phyloP scores from a whole-genome alignment of 2,113 vertebrate genomes.

The Anarhynchus alexandrinus region DNA sequence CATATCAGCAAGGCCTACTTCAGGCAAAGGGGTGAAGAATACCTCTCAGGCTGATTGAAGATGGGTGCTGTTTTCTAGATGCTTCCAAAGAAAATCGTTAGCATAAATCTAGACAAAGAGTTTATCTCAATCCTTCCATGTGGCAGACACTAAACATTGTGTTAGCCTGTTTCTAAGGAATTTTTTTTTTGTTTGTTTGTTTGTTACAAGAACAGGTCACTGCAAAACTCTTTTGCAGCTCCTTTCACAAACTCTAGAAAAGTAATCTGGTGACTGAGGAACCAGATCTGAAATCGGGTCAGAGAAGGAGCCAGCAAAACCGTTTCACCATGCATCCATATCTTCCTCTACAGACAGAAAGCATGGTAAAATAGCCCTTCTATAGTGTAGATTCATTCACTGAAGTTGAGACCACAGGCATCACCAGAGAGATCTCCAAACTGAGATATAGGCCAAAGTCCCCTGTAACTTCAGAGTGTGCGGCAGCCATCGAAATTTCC shows the following conservation, averaged over 20 bases:
- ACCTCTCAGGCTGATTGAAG: not conserved
- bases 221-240: not conserved
- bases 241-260: not conserved
- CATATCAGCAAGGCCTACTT: not conserved
- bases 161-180: not conserved
- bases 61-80: not conserved
- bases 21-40: not conserved
- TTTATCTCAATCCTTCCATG: not conserved
- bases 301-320: not conserved
- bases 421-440: not conserved
- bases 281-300: not conserved
- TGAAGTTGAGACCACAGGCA: not conserved
- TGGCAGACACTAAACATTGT: not conserved
- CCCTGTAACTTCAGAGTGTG: not conserved
- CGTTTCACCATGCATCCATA: not conserved
- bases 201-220: not conserved
- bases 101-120: not conserved
- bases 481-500: not conserved
- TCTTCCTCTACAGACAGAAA: not conserved
- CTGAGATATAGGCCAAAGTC: not conserved
- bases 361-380: not conserved
- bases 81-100: not conserved
- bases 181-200: no score
- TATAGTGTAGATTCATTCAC: accelerated
- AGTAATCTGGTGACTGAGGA: not conserved